A percentile compares a stretch with the other conserved stretches of the same genome.
Evolutionary conservation across 2,888 invertebrate species (phyloP).

Genomic region (Melikaiella ostensackeni): DNA sequence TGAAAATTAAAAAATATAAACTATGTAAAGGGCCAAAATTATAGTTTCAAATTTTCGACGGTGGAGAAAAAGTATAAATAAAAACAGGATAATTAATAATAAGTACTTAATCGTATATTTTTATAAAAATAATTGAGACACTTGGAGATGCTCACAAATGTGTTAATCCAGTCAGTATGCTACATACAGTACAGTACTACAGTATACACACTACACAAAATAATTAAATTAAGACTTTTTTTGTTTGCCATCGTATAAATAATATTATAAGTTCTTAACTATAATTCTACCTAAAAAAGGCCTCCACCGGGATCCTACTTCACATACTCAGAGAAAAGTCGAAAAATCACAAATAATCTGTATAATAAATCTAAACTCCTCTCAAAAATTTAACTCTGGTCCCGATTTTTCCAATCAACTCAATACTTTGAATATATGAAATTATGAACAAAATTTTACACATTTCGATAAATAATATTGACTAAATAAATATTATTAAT

Average conservation of each 20-base stretch:
- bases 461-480: slow-evolving; percentile 18
- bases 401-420: not conserved
- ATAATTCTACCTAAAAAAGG: slow-evolving; percentile 12
- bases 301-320: slow-evolving; percentile 30
- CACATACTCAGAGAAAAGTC: not conserved
- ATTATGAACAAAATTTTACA: not conserved
- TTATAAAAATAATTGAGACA: slow-evolving; percentile 16
- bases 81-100: not conserved
- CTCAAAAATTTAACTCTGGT: not conserved
- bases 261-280: not conserved
- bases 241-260: slow-evolving; percentile 7
- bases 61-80: not conserved
- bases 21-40: no score
- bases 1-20: no score
- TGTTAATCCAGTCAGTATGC: not conserved
- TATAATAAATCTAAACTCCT: not conserved
- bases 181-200: not conserved
- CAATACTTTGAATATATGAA: not conserved
- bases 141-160: slow-evolving; percentile 10
- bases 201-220: slow-evolving; percentile 13
- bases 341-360: not conserved
- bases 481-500: not conserved
- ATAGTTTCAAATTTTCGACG: no score
- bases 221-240: slow-evolving; percentile 9
- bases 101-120: slow-evolving; percentile 17